These are phyloP conservation scores for Stigmatopora argus DNA, from an alignment of 2,113 vertebrate genomes.

Conservation along the genomic window DNA sequence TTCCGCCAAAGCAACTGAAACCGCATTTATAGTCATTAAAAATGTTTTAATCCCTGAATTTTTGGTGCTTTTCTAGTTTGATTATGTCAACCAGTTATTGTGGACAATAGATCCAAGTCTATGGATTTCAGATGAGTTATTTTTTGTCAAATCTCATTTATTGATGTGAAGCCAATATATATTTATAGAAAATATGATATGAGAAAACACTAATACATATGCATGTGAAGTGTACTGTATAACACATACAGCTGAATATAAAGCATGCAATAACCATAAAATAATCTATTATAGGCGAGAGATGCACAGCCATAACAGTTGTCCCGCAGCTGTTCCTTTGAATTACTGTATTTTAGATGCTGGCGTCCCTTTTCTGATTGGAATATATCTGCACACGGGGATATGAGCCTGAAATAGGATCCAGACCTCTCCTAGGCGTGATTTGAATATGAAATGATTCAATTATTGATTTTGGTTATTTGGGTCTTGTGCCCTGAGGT, in stretches of 20 bases:
- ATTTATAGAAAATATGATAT: background rate
- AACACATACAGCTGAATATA: conserved; percentile 1
- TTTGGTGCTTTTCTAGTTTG: too few relatives aligned
- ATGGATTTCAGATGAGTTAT: too few relatives aligned
- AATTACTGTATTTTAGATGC: conserved; percentile 43
- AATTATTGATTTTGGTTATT: conserved; percentile 69
- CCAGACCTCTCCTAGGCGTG: conserved; percentile 50
- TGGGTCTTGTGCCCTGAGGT: conserved; percentile 48
- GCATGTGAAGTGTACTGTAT: background rate
- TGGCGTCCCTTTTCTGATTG: conserved; percentile 51
- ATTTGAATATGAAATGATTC: conserved; percentile 72
- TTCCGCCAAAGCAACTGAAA: too few relatives aligned
- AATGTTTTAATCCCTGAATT: too few relatives aligned
- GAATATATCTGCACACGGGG: conserved; percentile 54
- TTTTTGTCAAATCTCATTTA: too few relatives aligned
- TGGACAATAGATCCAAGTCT: too few relatives aligned
- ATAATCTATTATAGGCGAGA: conserved; percentile 9
- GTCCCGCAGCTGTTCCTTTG: conserved; percentile 27
- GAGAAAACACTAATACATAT: background rate
- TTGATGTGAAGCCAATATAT: background rate
- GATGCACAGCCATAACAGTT: conserved; percentile 1
- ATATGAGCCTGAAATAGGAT: conserved; percentile 65
- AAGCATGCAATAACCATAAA: conserved; percentile 19
- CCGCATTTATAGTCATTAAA: too few relatives aligned
- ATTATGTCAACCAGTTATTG: too few relatives aligned